A percentile compares a stretch with the other conserved stretches of the same genome.
phyloP scores from a whole-genome alignment of 2,888 invertebrate genomes.

The Ditula angustiorana region DNA sequence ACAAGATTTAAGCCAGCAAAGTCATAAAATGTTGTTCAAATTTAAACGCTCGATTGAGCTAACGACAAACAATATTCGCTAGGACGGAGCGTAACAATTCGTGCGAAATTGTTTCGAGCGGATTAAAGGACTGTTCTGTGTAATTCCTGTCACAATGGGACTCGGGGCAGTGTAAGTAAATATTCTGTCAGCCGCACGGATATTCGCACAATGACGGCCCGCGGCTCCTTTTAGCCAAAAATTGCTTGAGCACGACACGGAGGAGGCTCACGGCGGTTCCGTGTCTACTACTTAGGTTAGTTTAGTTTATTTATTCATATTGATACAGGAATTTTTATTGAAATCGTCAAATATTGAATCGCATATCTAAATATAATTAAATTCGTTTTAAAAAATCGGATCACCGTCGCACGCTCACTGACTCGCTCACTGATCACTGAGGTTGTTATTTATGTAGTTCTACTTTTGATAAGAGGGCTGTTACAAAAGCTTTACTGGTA shows the following conservation, averaged over 20 bases:
- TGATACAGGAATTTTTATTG: too few species aligned
- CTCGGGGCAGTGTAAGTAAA: slow-evolving; percentile 66
- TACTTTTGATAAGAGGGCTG: too few species aligned
- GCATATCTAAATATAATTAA: too few species aligned
- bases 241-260: slow-evolving; percentile 46
- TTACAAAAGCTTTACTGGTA: too few species aligned
- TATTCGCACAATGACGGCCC: slow-evolving; percentile 65
- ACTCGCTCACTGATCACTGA: too few species aligned
- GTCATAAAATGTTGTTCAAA: slow-evolving; percentile 35
- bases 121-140: slow-evolving; percentile 65
- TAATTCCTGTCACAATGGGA: slow-evolving; percentile 70
- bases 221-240: slow-evolving; percentile 66
- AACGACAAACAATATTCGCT: slow-evolving; percentile 52
- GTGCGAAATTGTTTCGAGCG: slow-evolving; percentile 67
- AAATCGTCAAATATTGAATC: too few species aligned
- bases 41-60: slow-evolving; percentile 53
- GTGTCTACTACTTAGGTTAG: slow-evolving; percentile 6
- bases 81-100: slow-evolving; percentile 59
- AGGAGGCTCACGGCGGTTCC: slow-evolving; percentile 12
- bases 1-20: slow-evolving; percentile 17
- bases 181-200: slow-evolving; percentile 74
- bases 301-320: too few species aligned
- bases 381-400: too few species aligned
- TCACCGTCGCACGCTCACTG: too few species aligned
- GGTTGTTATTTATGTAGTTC: too few species aligned